A percentile compares a stretch with the other conserved stretches of the same genome.
These are phyloP conservation scores for Falco punctatus DNA, from an alignment of 2,113 vertebrate genomes.

Conservation along the genomic window DNA sequence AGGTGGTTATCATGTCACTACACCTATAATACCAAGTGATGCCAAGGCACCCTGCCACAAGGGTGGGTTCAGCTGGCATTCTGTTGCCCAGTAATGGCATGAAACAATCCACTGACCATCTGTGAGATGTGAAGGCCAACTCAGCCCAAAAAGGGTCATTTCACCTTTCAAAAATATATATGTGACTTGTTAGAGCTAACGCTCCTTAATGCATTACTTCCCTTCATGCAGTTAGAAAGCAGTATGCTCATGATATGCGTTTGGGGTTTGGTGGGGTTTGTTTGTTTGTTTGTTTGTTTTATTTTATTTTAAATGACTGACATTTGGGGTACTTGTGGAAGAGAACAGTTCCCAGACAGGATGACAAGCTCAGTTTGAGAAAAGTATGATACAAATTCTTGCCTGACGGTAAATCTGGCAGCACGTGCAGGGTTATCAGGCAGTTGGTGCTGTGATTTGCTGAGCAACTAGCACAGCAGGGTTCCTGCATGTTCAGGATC, in stretches of 20 bases:
- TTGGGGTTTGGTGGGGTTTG: neutral
- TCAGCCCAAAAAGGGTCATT: neutral
- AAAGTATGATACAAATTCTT: neutral
- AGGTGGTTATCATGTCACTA: neutral
- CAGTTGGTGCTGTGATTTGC: neutral
- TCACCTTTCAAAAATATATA: neutral
- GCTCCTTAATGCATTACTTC: neutral
- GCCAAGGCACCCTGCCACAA: neutral
- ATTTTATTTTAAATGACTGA: neutral
- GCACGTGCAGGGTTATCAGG: neutral
- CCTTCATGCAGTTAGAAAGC: neutral
- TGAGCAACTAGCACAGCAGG: neutral
- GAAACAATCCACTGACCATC: neutral
- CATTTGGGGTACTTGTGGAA: neutral
- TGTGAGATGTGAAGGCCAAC: neutral
- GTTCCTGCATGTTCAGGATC: neutral
- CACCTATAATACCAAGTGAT: neutral
- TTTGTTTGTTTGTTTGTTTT: neutral
- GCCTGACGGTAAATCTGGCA: neutral
- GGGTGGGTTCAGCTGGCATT: neutral
- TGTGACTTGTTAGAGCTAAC: neutral
- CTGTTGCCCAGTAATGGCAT: neutral
- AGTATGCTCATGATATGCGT: neutral
- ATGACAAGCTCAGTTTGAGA: neutral
- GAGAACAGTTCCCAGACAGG: neutral